Evolutionary conservation across 2,113 vertebrate species (phyloP).

Genomic region (Megalops atlanticus): DNA sequence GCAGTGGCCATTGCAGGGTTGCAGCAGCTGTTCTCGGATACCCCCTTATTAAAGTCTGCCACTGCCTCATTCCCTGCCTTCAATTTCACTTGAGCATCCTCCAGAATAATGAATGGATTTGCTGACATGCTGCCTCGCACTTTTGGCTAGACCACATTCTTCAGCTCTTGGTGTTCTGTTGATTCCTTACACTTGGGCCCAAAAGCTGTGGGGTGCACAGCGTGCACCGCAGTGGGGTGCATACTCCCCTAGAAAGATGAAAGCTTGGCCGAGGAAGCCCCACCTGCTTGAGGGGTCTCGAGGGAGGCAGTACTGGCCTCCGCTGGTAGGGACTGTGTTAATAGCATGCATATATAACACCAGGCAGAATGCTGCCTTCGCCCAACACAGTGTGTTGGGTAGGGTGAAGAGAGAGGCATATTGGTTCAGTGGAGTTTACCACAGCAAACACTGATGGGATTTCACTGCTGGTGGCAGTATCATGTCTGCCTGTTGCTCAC

Average conservation of each 20-base stretch:
- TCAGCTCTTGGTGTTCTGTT: background rate
- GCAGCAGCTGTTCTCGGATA: background rate
- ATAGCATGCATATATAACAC: background rate
- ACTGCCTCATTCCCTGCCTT: background rate
- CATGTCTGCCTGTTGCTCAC: background rate
- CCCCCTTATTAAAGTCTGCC: background rate
- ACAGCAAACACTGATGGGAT: background rate
- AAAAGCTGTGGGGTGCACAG: background rate
- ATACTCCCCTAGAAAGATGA: background rate
- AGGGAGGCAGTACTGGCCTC: background rate
- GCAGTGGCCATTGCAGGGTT: background rate
- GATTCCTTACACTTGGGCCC: constrained; percentile 8
- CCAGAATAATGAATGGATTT: background rate
- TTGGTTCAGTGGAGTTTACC: background rate
- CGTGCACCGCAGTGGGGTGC: background rate
- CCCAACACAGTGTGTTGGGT: background rate
- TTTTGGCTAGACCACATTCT: background rate
- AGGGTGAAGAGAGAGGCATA: no score
- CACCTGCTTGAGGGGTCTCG: background rate
- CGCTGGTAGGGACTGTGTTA: background rate
- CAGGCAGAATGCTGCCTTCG: background rate
- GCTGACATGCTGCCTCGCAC: background rate
- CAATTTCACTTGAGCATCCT: background rate
- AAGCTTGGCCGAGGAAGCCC: background rate
- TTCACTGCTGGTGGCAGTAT: background rate